These are phyloP conservation scores for Vireo griseus DNA, from an alignment of 2,797 vertebrate species.

Conservation along the genomic window DNA sequence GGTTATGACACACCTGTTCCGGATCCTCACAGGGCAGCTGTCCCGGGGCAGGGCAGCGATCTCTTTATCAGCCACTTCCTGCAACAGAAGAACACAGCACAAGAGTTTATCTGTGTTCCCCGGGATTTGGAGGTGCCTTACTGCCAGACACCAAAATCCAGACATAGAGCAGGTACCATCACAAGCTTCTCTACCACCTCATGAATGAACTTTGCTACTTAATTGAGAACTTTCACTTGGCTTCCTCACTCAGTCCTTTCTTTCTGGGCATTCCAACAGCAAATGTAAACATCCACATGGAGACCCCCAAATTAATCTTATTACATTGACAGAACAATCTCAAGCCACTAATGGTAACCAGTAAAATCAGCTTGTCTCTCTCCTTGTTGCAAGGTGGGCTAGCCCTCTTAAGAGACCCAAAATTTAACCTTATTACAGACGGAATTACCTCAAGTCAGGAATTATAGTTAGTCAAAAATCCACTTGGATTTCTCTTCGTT, in stretches of 20 bases:
- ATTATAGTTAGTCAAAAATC: background rate
- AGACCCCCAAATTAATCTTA: background rate
- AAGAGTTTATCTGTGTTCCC: background rate
- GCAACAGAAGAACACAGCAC: background rate
- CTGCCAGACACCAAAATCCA: background rate
- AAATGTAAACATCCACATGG: background rate
- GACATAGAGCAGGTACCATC: background rate
- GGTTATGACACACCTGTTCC: constrained; percentile 90
- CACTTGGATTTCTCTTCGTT: background rate
- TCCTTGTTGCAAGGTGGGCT: background rate
- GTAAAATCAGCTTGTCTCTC: background rate
- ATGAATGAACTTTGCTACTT: background rate
- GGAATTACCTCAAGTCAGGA: background rate
- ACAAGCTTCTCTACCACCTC: background rate
- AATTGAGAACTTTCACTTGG: rapidly evolving
- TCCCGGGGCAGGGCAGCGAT: constrained; percentile 88
- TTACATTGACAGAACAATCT: background rate
- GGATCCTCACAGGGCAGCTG: constrained; percentile 91
- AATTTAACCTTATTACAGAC: background rate
- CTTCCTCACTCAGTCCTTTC: background rate
- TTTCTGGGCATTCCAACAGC: background rate
- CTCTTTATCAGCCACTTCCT: constrained; percentile 91
- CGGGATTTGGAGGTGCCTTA: background rate
- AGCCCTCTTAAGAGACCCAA: background rate
- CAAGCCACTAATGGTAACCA: background rate